Conservation (phyloP, 2,888 invertebrate species). For the Myopa tessellatipennis region DNA sequence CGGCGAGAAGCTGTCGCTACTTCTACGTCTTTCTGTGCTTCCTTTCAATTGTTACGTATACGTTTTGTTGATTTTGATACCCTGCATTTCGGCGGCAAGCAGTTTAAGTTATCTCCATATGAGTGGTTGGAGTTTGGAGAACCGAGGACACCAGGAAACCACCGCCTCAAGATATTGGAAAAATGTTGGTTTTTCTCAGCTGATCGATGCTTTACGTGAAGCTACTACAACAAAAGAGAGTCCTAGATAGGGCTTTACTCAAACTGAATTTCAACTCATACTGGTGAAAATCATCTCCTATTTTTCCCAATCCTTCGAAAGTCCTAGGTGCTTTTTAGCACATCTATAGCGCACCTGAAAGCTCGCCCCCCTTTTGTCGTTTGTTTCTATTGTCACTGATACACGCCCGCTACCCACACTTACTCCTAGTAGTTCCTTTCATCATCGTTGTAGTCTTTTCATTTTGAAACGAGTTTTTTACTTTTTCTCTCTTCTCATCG, state of each 20-base stretch:
- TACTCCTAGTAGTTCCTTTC: background rate
- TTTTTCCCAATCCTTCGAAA: background rate
- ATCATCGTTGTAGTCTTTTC: constrained; percentile 5
- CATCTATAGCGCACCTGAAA: background rate
- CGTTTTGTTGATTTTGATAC: constrained; percentile 19
- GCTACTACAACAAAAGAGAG: too few species aligned
- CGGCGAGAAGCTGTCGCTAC: background rate
- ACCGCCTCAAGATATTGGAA: too few species aligned
- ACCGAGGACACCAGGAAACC: too few species aligned
- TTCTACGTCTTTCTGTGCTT: constrained; percentile 24
- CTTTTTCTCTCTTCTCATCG: constrained; percentile 15
- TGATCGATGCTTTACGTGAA: too few species aligned
- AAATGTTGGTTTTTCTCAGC: too few species aligned
- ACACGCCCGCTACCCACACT: background rate
- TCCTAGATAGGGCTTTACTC: too few species aligned
- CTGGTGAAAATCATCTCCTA: background rate
- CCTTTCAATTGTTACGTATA: constrained; percentile 16
- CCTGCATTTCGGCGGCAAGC: background rate
- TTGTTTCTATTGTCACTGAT: constrained; percentile 21
- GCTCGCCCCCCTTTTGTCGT: background rate
- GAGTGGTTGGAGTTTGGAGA: too few species aligned
- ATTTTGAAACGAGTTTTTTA: constrained; percentile 32
- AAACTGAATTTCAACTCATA: background rate
- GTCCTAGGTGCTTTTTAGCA: background rate
- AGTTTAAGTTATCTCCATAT: background rate